These are phyloP conservation scores for Chroicocephalus ridibundus DNA, from an alignment of 2,113 vertebrate genomes.

Conservation along the genomic window DNA sequence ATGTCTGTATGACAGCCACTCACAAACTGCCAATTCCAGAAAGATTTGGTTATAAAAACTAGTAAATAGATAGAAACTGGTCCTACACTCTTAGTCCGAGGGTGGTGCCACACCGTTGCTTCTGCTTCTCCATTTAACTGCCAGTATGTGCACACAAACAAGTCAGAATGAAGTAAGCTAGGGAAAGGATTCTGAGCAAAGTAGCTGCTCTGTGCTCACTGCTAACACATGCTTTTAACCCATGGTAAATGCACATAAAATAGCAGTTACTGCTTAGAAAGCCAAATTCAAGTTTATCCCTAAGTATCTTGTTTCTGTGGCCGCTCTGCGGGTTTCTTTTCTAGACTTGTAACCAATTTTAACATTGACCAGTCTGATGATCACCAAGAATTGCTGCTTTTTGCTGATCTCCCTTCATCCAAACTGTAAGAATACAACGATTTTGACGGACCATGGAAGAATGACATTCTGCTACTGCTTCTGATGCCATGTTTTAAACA, in stretches of 20 bases:
- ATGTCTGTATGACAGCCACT: not conserved
- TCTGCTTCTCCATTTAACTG: not conserved
- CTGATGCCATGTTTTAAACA: not conserved
- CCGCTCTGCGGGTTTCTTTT: not conserved
- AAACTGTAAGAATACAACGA: not conserved
- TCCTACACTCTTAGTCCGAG: not conserved
- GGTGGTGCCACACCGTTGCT: not conserved
- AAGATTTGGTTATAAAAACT: not conserved
- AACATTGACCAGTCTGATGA: not conserved
- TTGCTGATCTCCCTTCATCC: not conserved
- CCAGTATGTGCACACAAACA: not conserved
- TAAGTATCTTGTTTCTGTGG: not conserved
- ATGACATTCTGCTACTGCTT: not conserved
- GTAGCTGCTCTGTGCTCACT: not conserved
- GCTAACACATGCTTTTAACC: not conserved
- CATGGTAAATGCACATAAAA: fast-evolving
- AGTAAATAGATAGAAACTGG: not conserved
- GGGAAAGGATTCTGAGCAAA: not conserved
- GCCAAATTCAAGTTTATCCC: not conserved
- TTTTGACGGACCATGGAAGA: not conserved
- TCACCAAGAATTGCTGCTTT: not conserved
- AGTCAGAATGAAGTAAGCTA: not conserved
- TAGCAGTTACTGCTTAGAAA: not conserved
- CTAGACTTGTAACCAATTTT: not conserved
- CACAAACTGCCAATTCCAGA: not conserved